A percentile compares a stretch with the other conserved stretches of the same genome.
Conservation (phyloP, 2,797 vertebrate species). For the Crocidura indochinensis region DNA sequence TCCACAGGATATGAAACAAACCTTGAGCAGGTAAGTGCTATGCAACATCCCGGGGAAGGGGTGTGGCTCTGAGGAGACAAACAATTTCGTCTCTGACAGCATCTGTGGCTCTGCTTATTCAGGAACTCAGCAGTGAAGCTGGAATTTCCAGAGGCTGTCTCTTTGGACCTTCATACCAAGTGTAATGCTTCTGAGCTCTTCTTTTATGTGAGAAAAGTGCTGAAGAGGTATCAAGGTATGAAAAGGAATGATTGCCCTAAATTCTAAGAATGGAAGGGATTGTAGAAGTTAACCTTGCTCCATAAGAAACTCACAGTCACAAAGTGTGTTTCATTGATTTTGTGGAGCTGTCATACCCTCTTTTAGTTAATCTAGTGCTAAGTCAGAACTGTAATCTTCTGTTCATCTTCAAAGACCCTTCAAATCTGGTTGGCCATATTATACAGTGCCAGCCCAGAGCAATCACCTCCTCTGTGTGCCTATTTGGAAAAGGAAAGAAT, state of each 20-base stretch:
- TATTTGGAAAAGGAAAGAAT: not conserved
- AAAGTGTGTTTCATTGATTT: not conserved
- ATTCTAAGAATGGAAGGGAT: no score
- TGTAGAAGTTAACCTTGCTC: no score
- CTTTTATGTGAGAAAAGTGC: slow-evolving; percentile 58
- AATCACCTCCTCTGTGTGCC: not conserved
- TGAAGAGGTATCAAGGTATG: not conserved
- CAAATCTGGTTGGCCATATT: not conserved
- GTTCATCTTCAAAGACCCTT: not conserved
- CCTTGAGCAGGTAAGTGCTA: slow-evolving; percentile 62
- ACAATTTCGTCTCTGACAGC: not conserved
- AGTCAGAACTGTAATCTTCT: not conserved
- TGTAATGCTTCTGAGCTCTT: slow-evolving; percentile 70
- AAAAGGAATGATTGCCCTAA: no score
- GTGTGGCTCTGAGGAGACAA: rapidly evolving
- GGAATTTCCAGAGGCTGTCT: not conserved
- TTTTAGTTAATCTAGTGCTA: not conserved
- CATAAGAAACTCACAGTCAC: no score
- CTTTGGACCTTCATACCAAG: not conserved
- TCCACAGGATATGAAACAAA: slow-evolving; percentile 62
- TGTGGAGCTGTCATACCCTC: not conserved
- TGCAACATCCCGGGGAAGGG: not conserved
- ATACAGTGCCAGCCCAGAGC: not conserved
- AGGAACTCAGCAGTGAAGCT: slow-evolving; percentile 55
- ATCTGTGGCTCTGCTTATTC: not conserved